Conservation (phyloP, 2,888 invertebrate species). For the Lycaena phlaeas region DNA sequence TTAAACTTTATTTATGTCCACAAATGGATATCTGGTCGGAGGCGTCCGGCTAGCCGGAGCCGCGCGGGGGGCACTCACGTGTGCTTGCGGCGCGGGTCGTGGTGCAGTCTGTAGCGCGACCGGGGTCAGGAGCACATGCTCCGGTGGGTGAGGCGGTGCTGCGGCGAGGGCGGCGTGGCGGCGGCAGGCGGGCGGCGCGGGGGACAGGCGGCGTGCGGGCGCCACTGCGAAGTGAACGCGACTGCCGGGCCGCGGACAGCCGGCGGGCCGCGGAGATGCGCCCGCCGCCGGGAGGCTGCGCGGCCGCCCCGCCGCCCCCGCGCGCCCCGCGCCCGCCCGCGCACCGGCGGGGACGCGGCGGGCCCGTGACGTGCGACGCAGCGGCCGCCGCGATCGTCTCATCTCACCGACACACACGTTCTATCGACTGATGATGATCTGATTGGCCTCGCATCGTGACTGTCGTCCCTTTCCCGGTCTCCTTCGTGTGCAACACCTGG, state of each 20-base stretch:
- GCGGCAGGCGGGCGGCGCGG: conserved; percentile 23
- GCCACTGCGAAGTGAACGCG: conserved; percentile 34
- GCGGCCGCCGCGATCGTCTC: too few relatives aligned
- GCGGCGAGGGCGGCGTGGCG: conserved; percentile 25
- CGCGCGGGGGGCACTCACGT: conserved; percentile 51
- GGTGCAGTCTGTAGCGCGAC: conserved; percentile 26
- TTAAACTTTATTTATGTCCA: too few relatives aligned
- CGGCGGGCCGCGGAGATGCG: conserved; percentile 26
- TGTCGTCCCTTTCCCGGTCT: too few relatives aligned
- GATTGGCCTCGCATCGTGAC: too few relatives aligned
- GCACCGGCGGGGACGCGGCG: background rate
- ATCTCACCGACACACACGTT: too few relatives aligned
- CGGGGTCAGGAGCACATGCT: conserved; percentile 52
- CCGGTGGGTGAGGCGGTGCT: conserved; percentile 23
- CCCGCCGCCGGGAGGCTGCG: conserved; percentile 39
- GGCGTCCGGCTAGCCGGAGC: too few relatives aligned
- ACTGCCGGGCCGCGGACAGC: conserved; percentile 29
- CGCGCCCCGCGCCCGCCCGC: background rate
- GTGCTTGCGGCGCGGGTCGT: conserved; percentile 26
- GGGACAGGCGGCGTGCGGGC: conserved; percentile 21
- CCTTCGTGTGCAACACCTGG: too few relatives aligned
- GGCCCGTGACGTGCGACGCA: background rate
- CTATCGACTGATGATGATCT: too few relatives aligned
- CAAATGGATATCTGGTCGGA: too few relatives aligned
- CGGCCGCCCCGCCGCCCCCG: conserved; percentile 16